A percentile compares a stretch with the other conserved stretches of the same genome.
These are phyloP conservation scores for Cisticola juncidis DNA, from an alignment of 2,113 vertebrate genomes.

Conservation along the genomic window DNA sequence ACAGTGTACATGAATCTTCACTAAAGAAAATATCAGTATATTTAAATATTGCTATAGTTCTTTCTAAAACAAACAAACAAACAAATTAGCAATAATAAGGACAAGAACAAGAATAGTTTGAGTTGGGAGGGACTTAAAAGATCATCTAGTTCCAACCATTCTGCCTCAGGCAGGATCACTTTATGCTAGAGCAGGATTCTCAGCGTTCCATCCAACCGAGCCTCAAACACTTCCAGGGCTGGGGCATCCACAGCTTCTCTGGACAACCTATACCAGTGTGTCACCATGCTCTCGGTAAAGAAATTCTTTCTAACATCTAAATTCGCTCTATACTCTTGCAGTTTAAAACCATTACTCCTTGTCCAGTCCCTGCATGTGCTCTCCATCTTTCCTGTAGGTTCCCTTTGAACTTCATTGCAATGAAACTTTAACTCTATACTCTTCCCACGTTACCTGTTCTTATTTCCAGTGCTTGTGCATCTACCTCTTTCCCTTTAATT, in stretches of 20 bases:
- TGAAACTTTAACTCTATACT: neutral
- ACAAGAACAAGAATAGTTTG: neutral
- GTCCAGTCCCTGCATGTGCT: neutral
- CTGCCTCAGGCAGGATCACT: neutral
- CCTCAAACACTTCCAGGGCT: neutral
- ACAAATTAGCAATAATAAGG: neutral
- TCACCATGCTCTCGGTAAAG: neutral
- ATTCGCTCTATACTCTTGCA: neutral
- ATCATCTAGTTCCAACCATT: neutral
- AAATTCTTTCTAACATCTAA: neutral
- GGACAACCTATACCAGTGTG: neutral
- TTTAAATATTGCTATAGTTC: neutral
- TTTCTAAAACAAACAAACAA: neutral
- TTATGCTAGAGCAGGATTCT: neutral
- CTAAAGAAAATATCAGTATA: neutral
- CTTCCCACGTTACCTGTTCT: neutral
- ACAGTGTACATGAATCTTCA: neutral
- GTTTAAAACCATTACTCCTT: neutral
- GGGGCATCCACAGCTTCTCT: neutral
- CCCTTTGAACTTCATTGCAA: neutral
- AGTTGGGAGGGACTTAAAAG: neutral
- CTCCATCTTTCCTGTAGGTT: neutral
- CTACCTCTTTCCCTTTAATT: neutral
- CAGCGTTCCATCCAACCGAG: neutral
- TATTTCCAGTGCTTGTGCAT: neutral